These are phyloP conservation scores for Azorinus chamasolen DNA, from an alignment of 2,888 invertebrate genomes.

Conservation along the genomic window DNA sequence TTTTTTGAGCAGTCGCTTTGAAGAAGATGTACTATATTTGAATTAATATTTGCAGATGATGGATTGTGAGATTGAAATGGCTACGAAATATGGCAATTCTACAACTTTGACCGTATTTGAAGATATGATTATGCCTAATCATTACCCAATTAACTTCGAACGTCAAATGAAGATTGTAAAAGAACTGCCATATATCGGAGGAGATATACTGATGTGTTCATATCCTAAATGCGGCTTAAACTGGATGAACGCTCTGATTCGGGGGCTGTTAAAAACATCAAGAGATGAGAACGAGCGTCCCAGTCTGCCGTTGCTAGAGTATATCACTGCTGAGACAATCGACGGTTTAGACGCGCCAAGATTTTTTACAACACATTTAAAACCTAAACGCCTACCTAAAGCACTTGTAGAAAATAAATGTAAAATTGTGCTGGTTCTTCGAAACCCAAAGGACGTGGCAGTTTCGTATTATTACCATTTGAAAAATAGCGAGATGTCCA, in stretches of 20 bases:
- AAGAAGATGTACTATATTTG: too few species aligned
- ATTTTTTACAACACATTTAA: constrained; percentile 1
- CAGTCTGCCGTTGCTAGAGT: background rate
- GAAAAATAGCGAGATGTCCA: background rate
- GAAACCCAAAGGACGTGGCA: constrained; percentile 13
- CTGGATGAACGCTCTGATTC: constrained; percentile 1
- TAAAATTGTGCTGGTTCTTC: constrained; percentile 4
- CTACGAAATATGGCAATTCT: constrained; percentile 1
- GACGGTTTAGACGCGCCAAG: background rate
- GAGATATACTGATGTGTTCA: constrained; percentile 4
- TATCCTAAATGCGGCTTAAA: constrained; percentile 14
- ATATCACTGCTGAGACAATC: background rate
- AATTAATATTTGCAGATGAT: too few species aligned
- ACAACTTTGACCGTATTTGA: background rate
- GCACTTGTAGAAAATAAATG: background rate
- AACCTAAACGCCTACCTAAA: background rate
- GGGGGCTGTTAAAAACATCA: background rate
- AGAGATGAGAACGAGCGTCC: background rate
- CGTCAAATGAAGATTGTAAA: background rate
- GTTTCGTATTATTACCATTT: constrained; percentile 3
- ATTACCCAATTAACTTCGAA: too few species aligned
- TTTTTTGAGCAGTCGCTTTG: too few species aligned
- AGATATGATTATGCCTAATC: background rate
- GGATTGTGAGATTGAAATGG: background rate
- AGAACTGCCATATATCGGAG: background rate